These are phyloP conservation scores for Anthoscopus minutus DNA, from an alignment of 2,113 vertebrate species.

Conservation along the genomic window DNA sequence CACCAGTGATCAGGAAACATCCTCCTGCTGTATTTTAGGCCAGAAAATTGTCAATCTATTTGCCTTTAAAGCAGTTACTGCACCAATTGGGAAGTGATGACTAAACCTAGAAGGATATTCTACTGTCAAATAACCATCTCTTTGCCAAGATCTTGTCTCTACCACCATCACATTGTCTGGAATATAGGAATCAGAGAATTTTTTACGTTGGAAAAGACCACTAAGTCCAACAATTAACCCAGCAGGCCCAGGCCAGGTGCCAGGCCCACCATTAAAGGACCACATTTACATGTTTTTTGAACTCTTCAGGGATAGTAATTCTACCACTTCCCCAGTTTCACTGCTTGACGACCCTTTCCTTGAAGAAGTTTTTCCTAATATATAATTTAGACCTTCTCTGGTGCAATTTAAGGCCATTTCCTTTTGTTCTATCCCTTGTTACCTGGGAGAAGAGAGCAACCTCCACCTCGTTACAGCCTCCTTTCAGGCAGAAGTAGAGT, in stretches of 20 bases:
- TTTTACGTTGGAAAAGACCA: neutral
- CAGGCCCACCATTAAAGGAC: neutral
- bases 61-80: neutral
- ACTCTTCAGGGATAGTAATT: neutral
- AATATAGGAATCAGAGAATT: neutral
- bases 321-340: neutral
- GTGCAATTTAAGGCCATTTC: neutral
- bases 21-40: neutral
- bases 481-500: neutral
- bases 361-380: neutral
- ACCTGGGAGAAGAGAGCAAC: neutral
- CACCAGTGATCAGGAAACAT: neutral
- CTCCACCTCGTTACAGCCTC: accelerated
- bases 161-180: neutral
- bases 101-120: neutral
- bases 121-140: neutral
- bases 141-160: neutral
- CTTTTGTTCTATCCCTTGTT: neutral
- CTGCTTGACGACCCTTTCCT: neutral
- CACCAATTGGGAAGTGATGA: neutral
- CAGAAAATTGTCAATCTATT: accelerated
- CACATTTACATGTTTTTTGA: neutral
- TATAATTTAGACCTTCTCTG: neutral
- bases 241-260: too few relatives aligned
- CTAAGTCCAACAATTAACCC: neutral